These are phyloP conservation scores for Eupsittula cactorum DNA, from an alignment of 2,113 vertebrate genomes.

Conservation along the genomic window DNA sequence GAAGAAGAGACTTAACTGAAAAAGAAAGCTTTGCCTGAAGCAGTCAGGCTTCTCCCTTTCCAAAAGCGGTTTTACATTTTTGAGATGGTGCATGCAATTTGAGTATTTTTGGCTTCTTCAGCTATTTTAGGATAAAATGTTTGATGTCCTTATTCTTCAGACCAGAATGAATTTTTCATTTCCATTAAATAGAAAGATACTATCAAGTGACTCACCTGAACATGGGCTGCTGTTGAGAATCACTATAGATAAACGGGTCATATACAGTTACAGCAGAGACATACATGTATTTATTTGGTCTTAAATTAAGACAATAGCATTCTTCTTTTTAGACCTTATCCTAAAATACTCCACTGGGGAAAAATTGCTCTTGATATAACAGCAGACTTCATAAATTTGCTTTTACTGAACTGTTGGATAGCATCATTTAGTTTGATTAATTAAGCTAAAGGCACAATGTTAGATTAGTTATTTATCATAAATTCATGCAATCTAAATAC, in stretches of 20 bases:
- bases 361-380: background rate
- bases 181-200: background rate
- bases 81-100: background rate
- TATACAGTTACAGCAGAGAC: background rate
- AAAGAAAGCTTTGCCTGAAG: background rate
- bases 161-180: background rate
- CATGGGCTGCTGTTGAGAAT: background rate
- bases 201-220: background rate
- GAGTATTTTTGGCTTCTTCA: background rate
- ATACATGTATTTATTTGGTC: background rate
- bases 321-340: background rate
- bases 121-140: background rate
- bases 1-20: background rate
- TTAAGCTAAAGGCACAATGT: background rate
- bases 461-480: background rate
- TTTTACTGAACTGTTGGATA: background rate
- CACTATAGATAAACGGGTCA: background rate
- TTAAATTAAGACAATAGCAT: background rate
- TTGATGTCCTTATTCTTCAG: background rate
- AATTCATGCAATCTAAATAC: background rate
- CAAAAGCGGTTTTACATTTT: background rate
- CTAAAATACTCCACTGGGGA: background rate
- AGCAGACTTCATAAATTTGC: background rate
- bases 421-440: background rate
- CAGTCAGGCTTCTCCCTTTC: background rate